Evolutionary conservation across 2,888 invertebrate species (phyloP).

Genomic region (Dasysyrphus tricinctus): DNA sequence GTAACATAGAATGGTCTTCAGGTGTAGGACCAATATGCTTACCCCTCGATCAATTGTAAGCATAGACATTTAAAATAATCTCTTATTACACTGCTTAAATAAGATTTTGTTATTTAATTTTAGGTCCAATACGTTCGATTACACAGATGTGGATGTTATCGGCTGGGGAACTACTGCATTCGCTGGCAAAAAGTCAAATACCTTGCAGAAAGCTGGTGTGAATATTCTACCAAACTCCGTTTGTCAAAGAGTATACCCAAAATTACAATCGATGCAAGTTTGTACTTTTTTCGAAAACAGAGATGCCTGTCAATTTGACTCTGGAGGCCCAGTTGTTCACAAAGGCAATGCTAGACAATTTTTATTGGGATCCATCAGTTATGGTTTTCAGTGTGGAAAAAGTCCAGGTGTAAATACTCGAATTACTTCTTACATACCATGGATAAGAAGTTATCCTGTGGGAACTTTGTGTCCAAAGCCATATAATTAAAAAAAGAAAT

Average conservation of each 20-base stretch:
- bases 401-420: slow-evolving; percentile 85
- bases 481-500: slow-evolving; percentile 32
- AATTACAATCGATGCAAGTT: slow-evolving; percentile 76
- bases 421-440: slow-evolving; percentile 84
- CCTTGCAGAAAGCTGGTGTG: slow-evolving; percentile 83
- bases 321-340: slow-evolving; percentile 85
- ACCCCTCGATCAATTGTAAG: slow-evolving; percentile 84
- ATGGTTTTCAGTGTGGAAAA: slow-evolving; percentile 84
- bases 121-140: slow-evolving; percentile 77
- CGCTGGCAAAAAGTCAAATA: slow-evolving; percentile 83
- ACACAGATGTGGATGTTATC: slow-evolving; percentile 77
- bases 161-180: slow-evolving; percentile 86
- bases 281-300: slow-evolving; percentile 82
- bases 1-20: slow-evolving; percentile 83
- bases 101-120: not conserved
- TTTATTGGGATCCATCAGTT: slow-evolving; percentile 85
- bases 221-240: slow-evolving; percentile 41
- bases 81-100: not conserved
- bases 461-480: slow-evolving; percentile 55
- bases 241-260: slow-evolving; percentile 27
- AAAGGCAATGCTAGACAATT: slow-evolving; percentile 82
- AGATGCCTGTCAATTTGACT: slow-evolving; percentile 85
- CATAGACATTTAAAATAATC: too few relatives aligned
- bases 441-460: slow-evolving; percentile 83
- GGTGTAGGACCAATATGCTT: slow-evolving; percentile 86